These are phyloP conservation scores for Schizaphis graminum DNA, from an alignment of 2,888 invertebrate species.

Conservation along the genomic window DNA sequence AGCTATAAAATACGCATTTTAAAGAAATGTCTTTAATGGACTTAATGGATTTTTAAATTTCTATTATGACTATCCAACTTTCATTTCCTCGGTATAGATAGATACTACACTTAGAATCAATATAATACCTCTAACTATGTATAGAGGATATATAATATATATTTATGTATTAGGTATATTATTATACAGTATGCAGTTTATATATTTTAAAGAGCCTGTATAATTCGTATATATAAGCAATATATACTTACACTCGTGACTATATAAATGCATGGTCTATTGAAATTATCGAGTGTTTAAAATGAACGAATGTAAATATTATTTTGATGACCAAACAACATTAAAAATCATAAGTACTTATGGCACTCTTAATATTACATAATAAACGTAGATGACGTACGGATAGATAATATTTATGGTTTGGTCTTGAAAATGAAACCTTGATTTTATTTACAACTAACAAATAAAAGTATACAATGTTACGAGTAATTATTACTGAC, in stretches of 20 bases:
- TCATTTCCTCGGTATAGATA: neutral
- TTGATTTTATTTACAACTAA: constrained; percentile 3
- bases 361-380: neutral
- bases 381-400: constrained; percentile 7
- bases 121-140: neutral
- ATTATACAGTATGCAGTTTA: neutral
- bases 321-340: neutral
- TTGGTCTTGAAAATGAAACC: constrained; percentile 40
- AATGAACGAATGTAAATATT: neutral
- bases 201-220: constrained; percentile 6
- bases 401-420: neutral
- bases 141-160: neutral
- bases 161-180: neutral
- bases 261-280: neutral
- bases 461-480: neutral
- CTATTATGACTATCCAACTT: neutral
- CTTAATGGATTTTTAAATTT: constrained; percentile 6
- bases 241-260: neutral
- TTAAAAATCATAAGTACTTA: neutral
- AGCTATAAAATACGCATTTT: neutral
- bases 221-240: neutral
- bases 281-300: neutral
- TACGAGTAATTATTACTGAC: neutral
- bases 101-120: neutral
- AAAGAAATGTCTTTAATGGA: neutral